Evolutionary conservation across 1,140 invertebrate species (phyloP), one percentile per base, ranked within the genome.

Genomic region (Paraescarpia echinospica): DNA sequence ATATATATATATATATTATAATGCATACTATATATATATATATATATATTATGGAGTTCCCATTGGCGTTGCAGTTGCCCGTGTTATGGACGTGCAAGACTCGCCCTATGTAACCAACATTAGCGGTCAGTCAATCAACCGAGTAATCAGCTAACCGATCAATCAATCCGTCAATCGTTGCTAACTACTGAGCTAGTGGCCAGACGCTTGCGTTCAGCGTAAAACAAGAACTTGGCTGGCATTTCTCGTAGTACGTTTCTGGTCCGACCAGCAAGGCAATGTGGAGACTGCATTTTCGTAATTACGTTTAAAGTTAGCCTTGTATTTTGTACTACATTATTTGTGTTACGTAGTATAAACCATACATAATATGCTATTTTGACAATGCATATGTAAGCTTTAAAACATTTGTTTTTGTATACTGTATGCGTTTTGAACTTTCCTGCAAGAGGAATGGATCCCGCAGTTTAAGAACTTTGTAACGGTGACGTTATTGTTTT

Each of bases 151-250:
- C 59, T 77, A 77, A 77, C 59, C 59, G 27, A 77, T 77, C 59
- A 77, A 77, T 77, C 59, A 77, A 77, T 77, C 59, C 59, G 59
- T 77, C 59, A 77, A 77, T 77, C 59, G 59, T 77, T 77, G 59
- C 59, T 77, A 77, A 77, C 59, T 77, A 77, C 22, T 77, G 27
- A 77, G 59, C 59, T 77, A 27, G 59, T 77, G 22, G 59, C 59
- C 59, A 77, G 59, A 77, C 59, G 59, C 27, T 51, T 51, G 48
- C 8, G 22, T 18, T 22, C 22, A 18, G 14, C 59, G 59, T 77
- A 77, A 77, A 77, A 77, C 22, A 77, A 77, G 59, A 77, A 77
- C 59, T 77, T 27, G 59, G 59, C 59, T 77, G 59, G 59, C 59
- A 77, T 77, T 77, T 18, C 59, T 27, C 14, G 59, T 77, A 77